These are phyloP conservation scores for Sebastes dallii DNA, from an alignment of 2,797 vertebrate genomes.

Conservation along the genomic window DNA sequence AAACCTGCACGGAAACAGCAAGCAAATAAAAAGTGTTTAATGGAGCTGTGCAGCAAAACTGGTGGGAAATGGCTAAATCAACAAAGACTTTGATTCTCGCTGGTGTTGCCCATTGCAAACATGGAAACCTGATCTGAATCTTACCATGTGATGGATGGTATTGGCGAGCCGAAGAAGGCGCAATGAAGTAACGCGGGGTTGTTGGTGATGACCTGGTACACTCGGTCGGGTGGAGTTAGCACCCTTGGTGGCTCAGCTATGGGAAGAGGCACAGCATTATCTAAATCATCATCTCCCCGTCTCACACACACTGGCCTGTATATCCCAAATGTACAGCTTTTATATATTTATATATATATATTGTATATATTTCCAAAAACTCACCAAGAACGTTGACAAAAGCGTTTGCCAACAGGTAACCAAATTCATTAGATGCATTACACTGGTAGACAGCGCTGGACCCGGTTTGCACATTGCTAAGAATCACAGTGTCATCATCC, in stretches of 20 bases:
- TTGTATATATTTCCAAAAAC: constrained; percentile 28
- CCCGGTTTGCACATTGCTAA: constrained; percentile 88
- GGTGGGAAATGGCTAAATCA: not conserved
- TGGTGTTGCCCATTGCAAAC: not conserved
- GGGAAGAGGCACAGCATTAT: constrained; percentile 25
- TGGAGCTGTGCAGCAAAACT: not conserved
- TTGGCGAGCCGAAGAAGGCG: constrained; percentile 92
- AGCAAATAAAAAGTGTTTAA: not conserved
- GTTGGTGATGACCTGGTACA: constrained; percentile 92
- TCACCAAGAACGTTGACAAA: constrained; percentile 96
- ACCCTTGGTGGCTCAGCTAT: constrained; percentile 93
- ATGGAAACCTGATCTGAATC: constrained; percentile 1
- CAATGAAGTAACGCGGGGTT: constrained; percentile 89
- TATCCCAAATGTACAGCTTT: not conserved
- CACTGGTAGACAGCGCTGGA: constrained; percentile 96
- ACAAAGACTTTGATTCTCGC: not conserved
- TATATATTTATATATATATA: not conserved
- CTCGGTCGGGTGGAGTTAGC: constrained; percentile 86
- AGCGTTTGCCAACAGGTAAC: constrained; percentile 93
- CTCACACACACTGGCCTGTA: not conserved
- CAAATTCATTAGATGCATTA: constrained; percentile 95
- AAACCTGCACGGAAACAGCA: constrained; percentile 82
- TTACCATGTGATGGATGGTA: constrained; percentile 93
- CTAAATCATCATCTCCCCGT: not conserved
- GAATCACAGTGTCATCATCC: constrained; percentile 90